These are phyloP conservation scores for Junonia oenone DNA, from an alignment of 2,888 invertebrate genomes.

Conservation along the genomic window DNA sequence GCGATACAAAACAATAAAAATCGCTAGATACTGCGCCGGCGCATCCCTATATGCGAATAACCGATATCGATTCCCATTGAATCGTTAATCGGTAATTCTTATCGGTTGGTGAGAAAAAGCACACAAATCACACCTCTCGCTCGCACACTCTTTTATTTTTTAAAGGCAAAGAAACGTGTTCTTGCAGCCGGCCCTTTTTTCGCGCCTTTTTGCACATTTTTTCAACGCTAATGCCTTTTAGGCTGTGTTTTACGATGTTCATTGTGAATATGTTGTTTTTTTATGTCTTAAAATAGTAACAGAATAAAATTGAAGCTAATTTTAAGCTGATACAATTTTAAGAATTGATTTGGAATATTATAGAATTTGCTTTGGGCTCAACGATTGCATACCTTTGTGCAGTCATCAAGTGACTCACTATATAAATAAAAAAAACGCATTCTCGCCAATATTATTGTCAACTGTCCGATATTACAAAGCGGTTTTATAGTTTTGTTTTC, in stretches of 20 bases:
- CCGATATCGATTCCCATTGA: constrained; percentile 53
- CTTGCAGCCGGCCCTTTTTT: constrained; percentile 43
- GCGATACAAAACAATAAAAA: constrained; percentile 4
- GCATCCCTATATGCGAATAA: constrained; percentile 34
- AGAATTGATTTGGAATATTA: no score
- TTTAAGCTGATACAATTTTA: not conserved
- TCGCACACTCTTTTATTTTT: constrained; percentile 45
- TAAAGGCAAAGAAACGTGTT: constrained; percentile 55
- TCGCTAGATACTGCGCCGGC: constrained; percentile 4
- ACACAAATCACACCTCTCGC: constrained; percentile 72
- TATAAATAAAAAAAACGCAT: no score
- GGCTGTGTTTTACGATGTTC: constrained; percentile 38
- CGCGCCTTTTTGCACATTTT: constrained; percentile 40
- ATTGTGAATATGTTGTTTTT: not conserved
- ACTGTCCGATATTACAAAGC: no score
- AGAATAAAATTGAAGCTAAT: not conserved
- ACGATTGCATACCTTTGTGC: no score
- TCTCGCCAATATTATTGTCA: no score
- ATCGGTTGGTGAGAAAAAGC: constrained; percentile 65
- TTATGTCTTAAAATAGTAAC: not conserved
- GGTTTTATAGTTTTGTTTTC: no score
- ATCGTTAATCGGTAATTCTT: constrained; percentile 58
- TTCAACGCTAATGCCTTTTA: constrained; percentile 52
- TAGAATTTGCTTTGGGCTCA: no score
- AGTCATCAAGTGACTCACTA: no score